phyloP scores from a whole-genome alignment of 2,113 vertebrate species.

The Zosterops japonicus region DNA sequence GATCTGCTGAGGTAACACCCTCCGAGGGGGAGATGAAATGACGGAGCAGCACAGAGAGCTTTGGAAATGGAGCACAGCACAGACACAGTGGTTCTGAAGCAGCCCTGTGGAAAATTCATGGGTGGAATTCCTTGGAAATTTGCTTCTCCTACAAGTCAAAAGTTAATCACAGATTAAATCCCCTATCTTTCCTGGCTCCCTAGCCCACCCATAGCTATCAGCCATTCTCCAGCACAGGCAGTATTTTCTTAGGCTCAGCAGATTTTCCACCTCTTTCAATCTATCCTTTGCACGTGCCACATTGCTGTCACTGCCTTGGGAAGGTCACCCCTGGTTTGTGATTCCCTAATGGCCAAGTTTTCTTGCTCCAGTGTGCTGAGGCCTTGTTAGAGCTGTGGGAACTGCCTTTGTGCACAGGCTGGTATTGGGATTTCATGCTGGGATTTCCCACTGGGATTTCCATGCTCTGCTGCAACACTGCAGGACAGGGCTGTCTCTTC shows the following conservation, averaged over 20 bases:
- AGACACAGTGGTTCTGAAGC: background rate
- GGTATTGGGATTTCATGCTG: accelerated
- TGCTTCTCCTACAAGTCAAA: background rate
- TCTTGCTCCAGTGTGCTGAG: background rate
- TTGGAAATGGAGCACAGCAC: background rate
- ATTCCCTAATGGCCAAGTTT: background rate
- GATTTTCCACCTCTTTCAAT: background rate
- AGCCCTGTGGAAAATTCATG: background rate
- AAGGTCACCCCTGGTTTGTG: background rate
- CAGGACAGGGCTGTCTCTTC: background rate
- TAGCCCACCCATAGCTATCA: background rate
- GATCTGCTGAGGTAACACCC: background rate
- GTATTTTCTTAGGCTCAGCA: background rate
- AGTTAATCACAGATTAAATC: background rate
- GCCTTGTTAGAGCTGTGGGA: accelerated
- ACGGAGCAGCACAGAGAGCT: background rate
- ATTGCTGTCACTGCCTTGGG: background rate
- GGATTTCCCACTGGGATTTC: background rate
- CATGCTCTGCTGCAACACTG: background rate
- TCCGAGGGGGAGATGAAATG: background rate
- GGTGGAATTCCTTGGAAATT: background rate
- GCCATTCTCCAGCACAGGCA: background rate
- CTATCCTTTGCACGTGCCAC: background rate
- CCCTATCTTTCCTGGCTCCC: background rate
- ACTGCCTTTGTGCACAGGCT: background rate